A percentile compares a stretch with the other conserved stretches of the same genome.
phyloP scores from a whole-genome alignment of 2,797 vertebrate species.

The Poecilia gillii region DNA sequence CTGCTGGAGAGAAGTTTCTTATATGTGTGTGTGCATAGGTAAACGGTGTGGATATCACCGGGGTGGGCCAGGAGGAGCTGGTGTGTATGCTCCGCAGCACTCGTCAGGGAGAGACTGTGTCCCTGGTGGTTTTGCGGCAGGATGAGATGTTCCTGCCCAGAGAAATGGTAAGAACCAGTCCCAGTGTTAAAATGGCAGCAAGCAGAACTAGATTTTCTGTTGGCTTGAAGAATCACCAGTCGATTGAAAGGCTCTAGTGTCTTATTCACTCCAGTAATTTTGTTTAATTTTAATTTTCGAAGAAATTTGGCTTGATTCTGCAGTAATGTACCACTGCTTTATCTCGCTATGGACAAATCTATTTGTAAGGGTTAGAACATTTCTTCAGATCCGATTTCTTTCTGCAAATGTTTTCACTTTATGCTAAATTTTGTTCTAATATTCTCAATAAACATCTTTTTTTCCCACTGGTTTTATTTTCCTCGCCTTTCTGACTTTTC shows the following conservation, averaged over 20 bases:
- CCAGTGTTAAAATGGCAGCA: not conserved
- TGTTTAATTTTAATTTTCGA: constrained; percentile 13
- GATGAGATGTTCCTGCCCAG: constrained; percentile 92
- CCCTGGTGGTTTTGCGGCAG: constrained; percentile 88
- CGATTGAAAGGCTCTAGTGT: not conserved
- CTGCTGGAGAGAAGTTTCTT: not conserved
- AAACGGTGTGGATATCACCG: constrained; percentile 89
- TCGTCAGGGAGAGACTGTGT: constrained; percentile 91
- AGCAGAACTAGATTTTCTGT: not conserved
- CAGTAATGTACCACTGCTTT: constrained; percentile 18
- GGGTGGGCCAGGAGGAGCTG: constrained; percentile 92
- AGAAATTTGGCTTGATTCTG: constrained; percentile 42
- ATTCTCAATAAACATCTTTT: constrained; percentile 60
- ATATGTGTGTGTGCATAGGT: constrained; percentile 80
- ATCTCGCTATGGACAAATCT: constrained; percentile 4
- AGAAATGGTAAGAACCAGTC: constrained; percentile 90
- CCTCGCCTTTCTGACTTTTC: constrained; percentile 36
- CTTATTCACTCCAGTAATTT: not conserved
- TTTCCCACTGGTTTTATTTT: constrained; percentile 31
- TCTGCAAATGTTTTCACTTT: constrained; percentile 24
- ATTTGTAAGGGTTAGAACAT: not conserved
- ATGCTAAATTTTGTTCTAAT: constrained; percentile 43
- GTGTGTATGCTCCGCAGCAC: constrained; percentile 94
- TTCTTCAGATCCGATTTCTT: not conserved
- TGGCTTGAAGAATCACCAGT: not conserved